phyloP scores from a whole-genome alignment of 1,140 invertebrate species.

The Drosophila malerkotliana region DNA sequence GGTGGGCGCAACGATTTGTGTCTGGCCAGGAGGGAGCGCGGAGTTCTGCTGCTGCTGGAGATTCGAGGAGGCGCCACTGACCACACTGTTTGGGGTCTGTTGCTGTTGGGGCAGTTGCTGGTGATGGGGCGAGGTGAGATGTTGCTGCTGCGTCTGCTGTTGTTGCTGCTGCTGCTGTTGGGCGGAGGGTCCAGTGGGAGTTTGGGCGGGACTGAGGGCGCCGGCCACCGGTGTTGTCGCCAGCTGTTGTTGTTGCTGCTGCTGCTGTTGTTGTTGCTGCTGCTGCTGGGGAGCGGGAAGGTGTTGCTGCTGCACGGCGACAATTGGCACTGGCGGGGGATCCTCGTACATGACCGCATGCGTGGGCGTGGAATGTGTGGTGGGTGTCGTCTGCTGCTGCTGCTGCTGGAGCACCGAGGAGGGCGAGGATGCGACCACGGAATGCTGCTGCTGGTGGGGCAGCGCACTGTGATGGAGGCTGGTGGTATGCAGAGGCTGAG shows the following conservation, averaged over 20 bases:
- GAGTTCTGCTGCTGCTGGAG: constrained; percentile 76
- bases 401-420: constrained; percentile 65
- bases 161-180: constrained; percentile 67
- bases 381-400: constrained; percentile 65
- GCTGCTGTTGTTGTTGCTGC: constrained; percentile 47
- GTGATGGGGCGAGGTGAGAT: constrained; percentile 80
- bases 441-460: constrained; percentile 67
- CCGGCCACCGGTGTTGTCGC: constrained; percentile 70
- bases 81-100: constrained; percentile 63
- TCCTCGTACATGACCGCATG: constrained; percentile 84
- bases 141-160: constrained; percentile 65
- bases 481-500: constrained; percentile 61
- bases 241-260: constrained; percentile 69
- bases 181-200: constrained; percentile 61
- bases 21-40: constrained; percentile 78
- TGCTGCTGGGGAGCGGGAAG: constrained; percentile 63
- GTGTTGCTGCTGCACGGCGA: constrained; percentile 71
- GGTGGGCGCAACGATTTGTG: constrained; percentile 83
- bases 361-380: constrained; percentile 84
- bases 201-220: constrained; percentile 75
- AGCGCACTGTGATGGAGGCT: constrained; percentile 63
- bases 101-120: constrained; percentile 76
- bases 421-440: constrained; percentile 65
- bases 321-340: constrained; percentile 77
- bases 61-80: constrained; percentile 66